phyloP scores from a whole-genome alignment of 2,797 vertebrate genomes.

The Macroramphosus scolopax region DNA sequence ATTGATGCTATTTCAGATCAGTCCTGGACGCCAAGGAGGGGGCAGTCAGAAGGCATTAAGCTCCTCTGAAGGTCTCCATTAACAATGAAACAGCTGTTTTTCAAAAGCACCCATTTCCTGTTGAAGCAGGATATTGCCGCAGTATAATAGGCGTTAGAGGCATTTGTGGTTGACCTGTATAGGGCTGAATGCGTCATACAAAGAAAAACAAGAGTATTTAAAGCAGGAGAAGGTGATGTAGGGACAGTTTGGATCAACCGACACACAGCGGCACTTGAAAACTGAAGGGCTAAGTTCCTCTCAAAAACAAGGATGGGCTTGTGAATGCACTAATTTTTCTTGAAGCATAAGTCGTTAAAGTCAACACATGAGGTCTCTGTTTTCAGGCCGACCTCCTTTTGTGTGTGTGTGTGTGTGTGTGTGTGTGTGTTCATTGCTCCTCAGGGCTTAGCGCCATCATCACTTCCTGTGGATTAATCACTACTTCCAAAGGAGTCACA shows the following conservation, averaged over 20 bases:
- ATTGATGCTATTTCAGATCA: no score
- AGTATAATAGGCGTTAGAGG: conserved; percentile 11
- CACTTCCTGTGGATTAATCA: conserved; percentile 75
- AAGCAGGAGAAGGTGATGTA: conserved; percentile 9
- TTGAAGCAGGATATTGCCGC: conserved; percentile 39
- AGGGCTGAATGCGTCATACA: conserved; percentile 8
- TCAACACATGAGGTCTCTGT: conserved; percentile 41
- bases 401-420: conserved; percentile 33
- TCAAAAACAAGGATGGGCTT: conserved; percentile 19
- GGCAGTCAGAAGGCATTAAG: no score
- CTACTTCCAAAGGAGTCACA: conserved; percentile 77
- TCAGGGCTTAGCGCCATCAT: conserved; percentile 58
- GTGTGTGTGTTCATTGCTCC: conserved; percentile 47
- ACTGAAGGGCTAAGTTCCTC: background rate
- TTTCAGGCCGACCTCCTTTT: conserved; percentile 24
- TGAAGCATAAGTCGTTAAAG: conserved; percentile 31
- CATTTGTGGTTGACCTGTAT: conserved; percentile 12
- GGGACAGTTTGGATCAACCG: conserved; percentile 11
- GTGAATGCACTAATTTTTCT: conserved; percentile 28
- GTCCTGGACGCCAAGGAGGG: no score
- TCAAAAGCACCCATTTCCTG: conserved; percentile 34
- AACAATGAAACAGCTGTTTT: conserved; percentile 26
- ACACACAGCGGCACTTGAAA: background rate
- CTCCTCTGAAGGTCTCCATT: conserved; percentile 25
- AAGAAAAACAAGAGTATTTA: conserved; percentile 12